Evolutionary conservation across 1,140 invertebrate species (phyloP), one percentile per base, ranked within the genome.

Genomic region (Camponotus floridanus): DNA sequence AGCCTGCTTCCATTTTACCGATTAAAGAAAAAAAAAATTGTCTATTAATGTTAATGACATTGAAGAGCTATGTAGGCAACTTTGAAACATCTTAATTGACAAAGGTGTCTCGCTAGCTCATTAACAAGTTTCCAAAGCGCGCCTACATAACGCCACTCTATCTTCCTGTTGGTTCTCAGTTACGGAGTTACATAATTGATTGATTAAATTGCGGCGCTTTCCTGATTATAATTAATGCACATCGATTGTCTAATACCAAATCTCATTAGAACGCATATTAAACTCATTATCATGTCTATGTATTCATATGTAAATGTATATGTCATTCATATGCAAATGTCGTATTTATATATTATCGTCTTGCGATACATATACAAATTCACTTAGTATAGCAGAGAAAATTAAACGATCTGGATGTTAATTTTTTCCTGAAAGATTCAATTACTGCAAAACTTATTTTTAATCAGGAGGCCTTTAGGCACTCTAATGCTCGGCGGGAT

Each of bases 111-210:
- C 48, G 76, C 62, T 68, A 45, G 87, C 85, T 88, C 88, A 65
- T 59, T 61, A 74, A 74, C 86, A 65, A 88, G 73, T 86, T 86
- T 55, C 55, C 31, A 86, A 83, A 89, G 85, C 57, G 51, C 21
- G 9, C 39, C 73, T 88, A 70, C 48, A 61, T 51, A 62, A 57
- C 45, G 42, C 15, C 55, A 31, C 64, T 83, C 59, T 57, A 67
- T 67, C 70, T 68, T 67, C 81, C 70, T 64, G 45, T 83, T 73
- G 55, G 26, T 71, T 62, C 65, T 51, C 45, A 51, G 67, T 83
- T 88, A 76, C 76, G 48, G 68, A 88, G 87, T 88, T 88, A 73
- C 76, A 86, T 87, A 88, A 88, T 88, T 89, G 87, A 89, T 89
- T 86, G 87, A 89, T 89, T 89, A 89, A 89, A 86, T 89, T 86